These are phyloP conservation scores for Pitangus sulphuratus DNA, from an alignment of 2,797 vertebrate genomes.

Conservation along the genomic window DNA sequence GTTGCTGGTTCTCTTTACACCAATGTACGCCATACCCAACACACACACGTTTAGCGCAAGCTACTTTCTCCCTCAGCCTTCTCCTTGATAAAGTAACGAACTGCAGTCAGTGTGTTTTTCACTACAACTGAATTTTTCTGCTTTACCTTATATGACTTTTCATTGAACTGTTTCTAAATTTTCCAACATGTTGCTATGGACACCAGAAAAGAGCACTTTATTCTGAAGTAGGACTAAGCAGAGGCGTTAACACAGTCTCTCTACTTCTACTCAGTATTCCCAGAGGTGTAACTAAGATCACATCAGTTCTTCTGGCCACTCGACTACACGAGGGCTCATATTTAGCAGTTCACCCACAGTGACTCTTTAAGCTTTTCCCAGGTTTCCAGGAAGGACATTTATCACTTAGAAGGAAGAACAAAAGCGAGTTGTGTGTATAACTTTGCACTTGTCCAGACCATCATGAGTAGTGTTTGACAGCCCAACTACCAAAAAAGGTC, in stretches of 20 bases:
- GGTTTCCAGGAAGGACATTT: neutral
- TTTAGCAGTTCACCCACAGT: neutral
- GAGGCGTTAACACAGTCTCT: neutral
- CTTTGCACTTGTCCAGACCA: neutral
- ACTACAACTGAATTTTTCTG: neutral
- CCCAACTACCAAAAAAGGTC: neutral
- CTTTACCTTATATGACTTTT: slow-evolving; percentile 2
- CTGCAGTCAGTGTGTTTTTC: neutral
- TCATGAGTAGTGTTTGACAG: neutral
- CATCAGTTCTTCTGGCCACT: neutral
- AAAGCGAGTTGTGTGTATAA: accelerated
- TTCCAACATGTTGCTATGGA: slow-evolving; percentile 26
- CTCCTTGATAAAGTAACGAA: neutral
- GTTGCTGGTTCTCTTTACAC: neutral
- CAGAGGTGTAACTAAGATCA: neutral
- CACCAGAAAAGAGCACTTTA: neutral
- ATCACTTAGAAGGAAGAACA: neutral
- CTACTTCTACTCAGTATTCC: neutral
- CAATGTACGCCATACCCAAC: neutral
- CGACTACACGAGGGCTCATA: accelerated
- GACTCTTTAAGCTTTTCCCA: neutral
- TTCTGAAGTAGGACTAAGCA: neutral
- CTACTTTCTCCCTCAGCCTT: neutral
- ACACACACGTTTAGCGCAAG: accelerated
- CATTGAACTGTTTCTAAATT: neutral